phyloP scores from a whole-genome alignment of 1,140 invertebrate species.

The Pseudachorutes palmiensis region DNA sequence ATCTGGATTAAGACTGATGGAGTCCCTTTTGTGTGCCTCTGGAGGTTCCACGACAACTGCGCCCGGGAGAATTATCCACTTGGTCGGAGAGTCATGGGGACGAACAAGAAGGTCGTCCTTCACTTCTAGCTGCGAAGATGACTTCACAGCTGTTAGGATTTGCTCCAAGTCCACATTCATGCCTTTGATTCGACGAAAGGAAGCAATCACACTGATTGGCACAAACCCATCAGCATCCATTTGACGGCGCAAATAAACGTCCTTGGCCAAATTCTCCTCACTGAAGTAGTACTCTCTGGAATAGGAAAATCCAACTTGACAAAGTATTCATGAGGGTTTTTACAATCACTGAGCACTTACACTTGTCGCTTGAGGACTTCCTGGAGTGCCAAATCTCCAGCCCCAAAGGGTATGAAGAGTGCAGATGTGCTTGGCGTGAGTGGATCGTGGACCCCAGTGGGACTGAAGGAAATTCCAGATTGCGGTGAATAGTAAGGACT shows the following conservation, averaged over 20 bases:
- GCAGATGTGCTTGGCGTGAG: not conserved
- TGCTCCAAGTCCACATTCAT: slow-evolving; percentile 75
- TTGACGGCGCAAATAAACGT: slow-evolving; percentile 92
- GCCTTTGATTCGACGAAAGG: slow-evolving; percentile 85
- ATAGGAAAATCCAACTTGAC: not conserved
- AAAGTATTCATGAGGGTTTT: not conserved
- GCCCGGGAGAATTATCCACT: slow-evolving; percentile 72
- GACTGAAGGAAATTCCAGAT: not conserved
- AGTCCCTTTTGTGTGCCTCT: slow-evolving; percentile 42
- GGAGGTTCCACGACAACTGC: slow-evolving; percentile 17
- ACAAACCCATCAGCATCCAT: slow-evolving; percentile 92
- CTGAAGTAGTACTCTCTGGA: slow-evolving; percentile 92
- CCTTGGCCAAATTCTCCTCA: slow-evolving; percentile 87
- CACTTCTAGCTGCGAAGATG: slow-evolving; percentile 74
- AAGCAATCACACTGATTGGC: slow-evolving; percentile 84
- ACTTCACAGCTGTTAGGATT: slow-evolving; percentile 69
- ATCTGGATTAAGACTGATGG: slow-evolving; percentile 68
- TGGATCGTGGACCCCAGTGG: not conserved
- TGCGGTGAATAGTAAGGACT: not conserved
- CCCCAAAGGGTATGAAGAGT: slow-evolving; percentile 10
- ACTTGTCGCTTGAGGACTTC: slow-evolving; percentile 12
- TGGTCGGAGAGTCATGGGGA: slow-evolving; percentile 66
- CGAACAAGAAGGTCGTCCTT: slow-evolving; percentile 57
- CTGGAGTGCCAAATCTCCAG: slow-evolving; percentile 13
- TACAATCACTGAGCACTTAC: slow-evolving; percentile 2